Evolutionary conservation across 2,113 vertebrate species (phyloP).

Genomic region (Zosterops pallidus): DNA sequence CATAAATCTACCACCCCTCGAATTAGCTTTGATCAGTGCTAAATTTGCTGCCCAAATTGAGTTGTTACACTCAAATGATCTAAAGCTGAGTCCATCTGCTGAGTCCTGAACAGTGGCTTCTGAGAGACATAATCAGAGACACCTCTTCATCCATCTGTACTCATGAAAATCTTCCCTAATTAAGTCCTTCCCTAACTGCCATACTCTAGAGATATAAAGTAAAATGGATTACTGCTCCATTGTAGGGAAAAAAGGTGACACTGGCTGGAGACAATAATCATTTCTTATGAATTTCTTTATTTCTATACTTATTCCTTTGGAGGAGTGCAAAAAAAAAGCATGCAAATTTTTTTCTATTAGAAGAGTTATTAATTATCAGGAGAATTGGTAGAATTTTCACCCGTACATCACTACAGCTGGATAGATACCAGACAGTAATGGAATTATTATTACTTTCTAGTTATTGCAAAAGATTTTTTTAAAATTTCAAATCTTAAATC

Average conservation of each 20-base stretch:
- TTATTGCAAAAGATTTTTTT: background rate
- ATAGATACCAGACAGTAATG: background rate
- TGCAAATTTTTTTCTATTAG: background rate
- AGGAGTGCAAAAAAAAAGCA: background rate
- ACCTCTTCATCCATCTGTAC: background rate
- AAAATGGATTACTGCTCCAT: background rate
- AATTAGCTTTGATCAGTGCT: background rate
- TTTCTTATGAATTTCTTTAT: background rate
- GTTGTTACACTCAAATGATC: background rate
- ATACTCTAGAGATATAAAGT: background rate
- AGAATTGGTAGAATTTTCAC: background rate
- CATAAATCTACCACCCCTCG: background rate
- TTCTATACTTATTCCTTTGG: background rate
- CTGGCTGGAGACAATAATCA: background rate
- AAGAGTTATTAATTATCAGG: background rate
- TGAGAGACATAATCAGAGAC: background rate
- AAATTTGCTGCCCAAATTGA: background rate
- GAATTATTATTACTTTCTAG: background rate
- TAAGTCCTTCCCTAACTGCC: background rate
- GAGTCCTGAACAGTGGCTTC: background rate
- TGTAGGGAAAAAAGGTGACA: background rate
- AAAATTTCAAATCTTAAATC: background rate
- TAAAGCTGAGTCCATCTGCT: background rate
- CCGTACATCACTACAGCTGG: background rate
- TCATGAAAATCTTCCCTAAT: background rate